These are phyloP conservation scores for Kobus ellipsiprymnus DNA, from an alignment of 2,113 vertebrate species.

Conservation along the genomic window DNA sequence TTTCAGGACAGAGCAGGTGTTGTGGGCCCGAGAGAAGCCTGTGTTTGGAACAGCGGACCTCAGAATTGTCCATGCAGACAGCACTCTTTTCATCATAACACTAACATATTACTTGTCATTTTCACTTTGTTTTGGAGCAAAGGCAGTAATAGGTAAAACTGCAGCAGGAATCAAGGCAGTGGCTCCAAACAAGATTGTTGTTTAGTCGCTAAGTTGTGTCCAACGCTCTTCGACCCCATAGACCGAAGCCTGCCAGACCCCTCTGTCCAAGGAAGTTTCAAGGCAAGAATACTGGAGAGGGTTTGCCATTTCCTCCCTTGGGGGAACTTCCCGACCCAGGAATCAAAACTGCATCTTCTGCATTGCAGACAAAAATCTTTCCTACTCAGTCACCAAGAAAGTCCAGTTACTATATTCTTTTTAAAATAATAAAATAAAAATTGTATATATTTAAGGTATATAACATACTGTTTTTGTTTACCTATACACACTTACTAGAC, in stretches of 20 bases:
- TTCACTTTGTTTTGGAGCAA: neutral
- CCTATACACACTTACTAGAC: neutral
- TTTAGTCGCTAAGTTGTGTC: neutral
- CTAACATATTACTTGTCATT: neutral
- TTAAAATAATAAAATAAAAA: neutral
- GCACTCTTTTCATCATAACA: neutral
- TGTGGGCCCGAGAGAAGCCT: neutral
- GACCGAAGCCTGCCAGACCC: neutral
- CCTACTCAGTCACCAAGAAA: neutral
- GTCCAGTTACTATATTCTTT: neutral
- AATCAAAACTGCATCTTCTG: neutral
- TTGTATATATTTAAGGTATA: neutral
- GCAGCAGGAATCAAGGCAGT: neutral
- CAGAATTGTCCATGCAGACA: neutral
- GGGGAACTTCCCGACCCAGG: neutral
- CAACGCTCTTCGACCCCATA: rapidly evolving
- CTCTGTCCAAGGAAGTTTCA: neutral
- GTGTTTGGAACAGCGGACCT: neutral
- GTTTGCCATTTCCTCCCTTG: neutral
- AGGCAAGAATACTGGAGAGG: neutral
- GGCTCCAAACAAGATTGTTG: neutral
- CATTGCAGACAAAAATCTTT: neutral
- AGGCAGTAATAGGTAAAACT: neutral
- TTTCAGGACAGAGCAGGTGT: neutral
- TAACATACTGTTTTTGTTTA: neutral